These are phyloP conservation scores for Phoxinus phoxinus DNA, from an alignment of 2,113 vertebrate species.

Conservation along the genomic window DNA sequence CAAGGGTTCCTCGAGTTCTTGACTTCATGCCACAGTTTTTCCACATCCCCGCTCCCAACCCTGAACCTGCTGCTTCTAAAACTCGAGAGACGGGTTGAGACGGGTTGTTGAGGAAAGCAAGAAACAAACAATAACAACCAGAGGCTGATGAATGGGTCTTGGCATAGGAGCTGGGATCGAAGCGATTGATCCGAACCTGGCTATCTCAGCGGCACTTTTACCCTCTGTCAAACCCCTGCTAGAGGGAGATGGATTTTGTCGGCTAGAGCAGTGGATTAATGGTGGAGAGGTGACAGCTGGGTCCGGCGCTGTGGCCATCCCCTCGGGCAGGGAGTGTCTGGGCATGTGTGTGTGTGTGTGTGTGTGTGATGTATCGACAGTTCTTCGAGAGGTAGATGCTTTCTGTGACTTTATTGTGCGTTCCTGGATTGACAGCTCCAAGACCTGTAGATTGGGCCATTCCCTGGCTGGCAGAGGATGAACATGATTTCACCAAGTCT, in stretches of 20 bases:
- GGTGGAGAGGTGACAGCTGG: slow-evolving; percentile 59
- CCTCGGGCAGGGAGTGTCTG: slow-evolving; percentile 40
- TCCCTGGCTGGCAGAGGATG: not conserved
- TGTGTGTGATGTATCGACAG: slow-evolving; percentile 42
- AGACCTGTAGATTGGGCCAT: slow-evolving; percentile 2
- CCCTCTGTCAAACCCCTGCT: slow-evolving; percentile 78
- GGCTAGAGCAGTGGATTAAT: slow-evolving; percentile 78
- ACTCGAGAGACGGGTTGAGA: slow-evolving; percentile 52
- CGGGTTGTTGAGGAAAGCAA: slow-evolving; percentile 52
- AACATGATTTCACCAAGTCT: too few relatives aligned
- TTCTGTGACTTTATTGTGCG: slow-evolving; percentile 43
- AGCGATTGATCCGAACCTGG: slow-evolving; percentile 74
- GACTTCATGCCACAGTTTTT: slow-evolving; percentile 1
- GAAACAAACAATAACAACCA: slow-evolving; percentile 67
- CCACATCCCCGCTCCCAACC: not conserved
- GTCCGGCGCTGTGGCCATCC: slow-evolving; percentile 37
- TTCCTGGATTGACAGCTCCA: slow-evolving; percentile 19
- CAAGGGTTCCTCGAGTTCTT: not conserved
- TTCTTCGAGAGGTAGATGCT: slow-evolving; percentile 35
- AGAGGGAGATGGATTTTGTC: slow-evolving; percentile 78
- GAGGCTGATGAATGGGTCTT: slow-evolving; percentile 72
- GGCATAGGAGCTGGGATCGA: slow-evolving; percentile 74
- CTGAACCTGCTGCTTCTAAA: slow-evolving; percentile 34
- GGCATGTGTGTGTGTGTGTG: slow-evolving; percentile 34
- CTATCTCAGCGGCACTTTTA: slow-evolving; percentile 79